phyloP scores from a whole-genome alignment of 2,113 vertebrate species.

The Phoxinus phoxinus region DNA sequence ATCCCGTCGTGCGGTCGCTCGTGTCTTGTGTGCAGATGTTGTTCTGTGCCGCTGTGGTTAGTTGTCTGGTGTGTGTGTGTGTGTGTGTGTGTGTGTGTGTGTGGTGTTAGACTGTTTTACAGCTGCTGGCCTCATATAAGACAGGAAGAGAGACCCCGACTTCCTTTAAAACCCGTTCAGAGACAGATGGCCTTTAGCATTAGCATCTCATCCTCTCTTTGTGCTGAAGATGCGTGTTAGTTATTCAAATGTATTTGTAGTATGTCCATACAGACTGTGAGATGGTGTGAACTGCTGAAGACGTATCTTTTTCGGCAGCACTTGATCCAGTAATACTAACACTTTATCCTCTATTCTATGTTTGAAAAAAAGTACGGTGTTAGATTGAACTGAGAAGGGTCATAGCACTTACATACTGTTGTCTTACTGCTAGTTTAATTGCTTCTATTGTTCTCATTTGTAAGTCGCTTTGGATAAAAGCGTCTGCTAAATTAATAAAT shows the following conservation, averaged over 20 bases:
- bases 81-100: background rate
- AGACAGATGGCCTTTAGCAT: constrained; percentile 4
- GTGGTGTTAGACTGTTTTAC: constrained; percentile 21
- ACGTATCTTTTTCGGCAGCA: no score
- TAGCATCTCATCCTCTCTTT: constrained; percentile 30
- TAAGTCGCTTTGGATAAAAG: no score
- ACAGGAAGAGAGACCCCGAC: constrained; percentile 54
- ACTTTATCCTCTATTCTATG: no score
- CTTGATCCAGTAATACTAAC: no score
- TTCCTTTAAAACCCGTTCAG: constrained; percentile 22
- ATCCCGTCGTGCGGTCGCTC: background rate
- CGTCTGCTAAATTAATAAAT: no score
- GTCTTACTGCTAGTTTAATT: no score
- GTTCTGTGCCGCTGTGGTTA: background rate
- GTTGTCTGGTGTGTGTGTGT: background rate
- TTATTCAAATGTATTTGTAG: background rate
- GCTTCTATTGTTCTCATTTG: no score
- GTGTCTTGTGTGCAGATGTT: constrained; percentile 26
- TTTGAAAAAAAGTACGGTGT: no score
- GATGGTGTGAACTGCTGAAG: no score
- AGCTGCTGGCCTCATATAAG: constrained; percentile 44
- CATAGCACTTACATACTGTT: no score
- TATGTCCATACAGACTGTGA: background rate
- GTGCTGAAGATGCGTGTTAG: background rate
- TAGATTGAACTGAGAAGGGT: no score